Evolutionary conservation across 2,113 vertebrate species (phyloP).

Genomic region (Semnornis frantzii): DNA sequence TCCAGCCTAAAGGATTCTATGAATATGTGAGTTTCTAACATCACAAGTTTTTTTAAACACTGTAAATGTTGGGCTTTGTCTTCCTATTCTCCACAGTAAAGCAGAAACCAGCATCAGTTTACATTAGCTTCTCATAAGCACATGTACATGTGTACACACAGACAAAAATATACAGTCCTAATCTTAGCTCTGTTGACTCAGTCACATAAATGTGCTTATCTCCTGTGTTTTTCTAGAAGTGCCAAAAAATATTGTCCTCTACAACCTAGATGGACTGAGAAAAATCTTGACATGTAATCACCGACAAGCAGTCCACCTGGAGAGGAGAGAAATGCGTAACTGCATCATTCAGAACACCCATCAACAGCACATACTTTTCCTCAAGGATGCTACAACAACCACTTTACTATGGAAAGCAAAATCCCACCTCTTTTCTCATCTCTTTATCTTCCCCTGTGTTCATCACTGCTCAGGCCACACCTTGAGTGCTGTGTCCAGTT

Average conservation of each 20-base stretch:
- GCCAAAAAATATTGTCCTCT: neutral
- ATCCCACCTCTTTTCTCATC: accelerated
- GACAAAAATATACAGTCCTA: neutral
- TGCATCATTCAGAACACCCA: neutral
- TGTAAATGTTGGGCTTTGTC: neutral
- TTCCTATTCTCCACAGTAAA: neutral
- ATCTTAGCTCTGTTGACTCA: neutral
- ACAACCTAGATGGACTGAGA: neutral
- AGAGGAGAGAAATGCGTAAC: neutral
- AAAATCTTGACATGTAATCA: neutral
- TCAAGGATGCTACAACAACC: neutral
- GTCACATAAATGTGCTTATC: neutral
- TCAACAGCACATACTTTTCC: neutral
- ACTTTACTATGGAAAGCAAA: neutral
- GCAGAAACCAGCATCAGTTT: neutral
- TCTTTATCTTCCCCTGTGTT: no score
- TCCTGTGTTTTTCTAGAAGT: neutral
- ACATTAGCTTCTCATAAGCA: neutral
- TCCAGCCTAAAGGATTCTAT: no score
- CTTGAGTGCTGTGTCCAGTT: no score
- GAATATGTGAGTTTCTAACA: neutral
- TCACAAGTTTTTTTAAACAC: neutral
- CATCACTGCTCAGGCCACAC: no score
- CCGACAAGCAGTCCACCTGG: neutral
- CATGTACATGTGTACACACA: neutral